phyloP scores from a whole-genome alignment of 2,888 invertebrate species.

The Bombyx huttoni region DNA sequence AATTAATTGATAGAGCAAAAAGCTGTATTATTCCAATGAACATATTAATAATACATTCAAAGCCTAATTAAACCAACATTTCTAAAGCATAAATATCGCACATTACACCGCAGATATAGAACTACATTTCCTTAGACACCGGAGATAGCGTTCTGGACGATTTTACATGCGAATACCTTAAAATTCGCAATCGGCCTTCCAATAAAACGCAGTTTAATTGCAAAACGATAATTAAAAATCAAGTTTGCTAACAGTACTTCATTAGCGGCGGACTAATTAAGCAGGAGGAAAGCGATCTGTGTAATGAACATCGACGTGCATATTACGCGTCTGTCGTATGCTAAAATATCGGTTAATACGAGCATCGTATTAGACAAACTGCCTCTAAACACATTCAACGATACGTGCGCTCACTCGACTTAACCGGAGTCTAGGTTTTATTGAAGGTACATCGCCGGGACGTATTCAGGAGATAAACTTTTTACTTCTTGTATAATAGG shows the following conservation, averaged over 20 bases:
- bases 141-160: not conserved
- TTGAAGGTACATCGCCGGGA: not conserved
- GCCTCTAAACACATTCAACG: constrained; percentile 10
- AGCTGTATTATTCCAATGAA: no score
- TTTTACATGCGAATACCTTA: not conserved
- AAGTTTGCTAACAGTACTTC: not conserved
- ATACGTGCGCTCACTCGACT: constrained; percentile 11
- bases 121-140: not conserved
- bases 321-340: constrained; percentile 4
- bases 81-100: not conserved
- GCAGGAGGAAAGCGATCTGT: not conserved
- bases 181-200: not conserved
- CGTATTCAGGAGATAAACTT: not conserved
- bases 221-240: not conserved
- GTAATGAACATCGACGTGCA: not conserved
- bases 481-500: no score
- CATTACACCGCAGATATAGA: not conserved
- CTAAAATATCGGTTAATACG: constrained; percentile 3
- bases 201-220: not conserved
- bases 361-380: constrained; percentile 5
- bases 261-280: not conserved
- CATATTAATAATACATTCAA: not conserved
- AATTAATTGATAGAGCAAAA: no score
- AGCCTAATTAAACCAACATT: not conserved
- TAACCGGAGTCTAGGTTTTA: constrained; percentile 5